Conservation (phyloP, 2,113 vertebrate species). For the Alectura lathami region DNA sequence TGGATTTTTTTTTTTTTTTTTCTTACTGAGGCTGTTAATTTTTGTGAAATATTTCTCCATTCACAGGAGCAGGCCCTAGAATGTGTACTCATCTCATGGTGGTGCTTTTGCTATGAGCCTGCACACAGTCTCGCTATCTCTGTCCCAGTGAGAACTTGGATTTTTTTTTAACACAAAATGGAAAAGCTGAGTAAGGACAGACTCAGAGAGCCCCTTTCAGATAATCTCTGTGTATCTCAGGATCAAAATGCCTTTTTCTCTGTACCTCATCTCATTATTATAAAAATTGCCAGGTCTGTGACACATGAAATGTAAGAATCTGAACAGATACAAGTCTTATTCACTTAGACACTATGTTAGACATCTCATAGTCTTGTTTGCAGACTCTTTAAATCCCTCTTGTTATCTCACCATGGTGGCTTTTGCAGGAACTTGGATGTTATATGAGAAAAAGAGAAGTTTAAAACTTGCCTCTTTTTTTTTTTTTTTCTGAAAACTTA, state of each 20-base stretch:
- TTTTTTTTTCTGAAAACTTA: neutral
- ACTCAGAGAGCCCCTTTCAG: neutral
- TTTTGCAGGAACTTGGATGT: neutral
- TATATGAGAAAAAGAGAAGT: conserved; percentile 38
- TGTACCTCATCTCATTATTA: neutral
- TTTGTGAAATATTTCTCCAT: neutral
- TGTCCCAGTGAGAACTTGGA: neutral
- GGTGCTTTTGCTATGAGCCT: neutral
- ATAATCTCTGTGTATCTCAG: neutral
- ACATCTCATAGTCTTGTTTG: neutral
- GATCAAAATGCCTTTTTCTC: neutral
- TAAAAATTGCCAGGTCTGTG: neutral
- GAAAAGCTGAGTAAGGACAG: neutral
- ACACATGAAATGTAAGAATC: neutral
- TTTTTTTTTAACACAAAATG: neutral
- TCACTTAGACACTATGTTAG: neutral
- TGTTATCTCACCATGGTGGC: neutral
- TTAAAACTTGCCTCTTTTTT: neutral
- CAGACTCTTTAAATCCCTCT: neutral
- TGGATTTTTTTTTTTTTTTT: neutral
- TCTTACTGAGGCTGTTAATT: neutral
- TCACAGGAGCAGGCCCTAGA: neutral
- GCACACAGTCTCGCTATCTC: rapidly evolving
- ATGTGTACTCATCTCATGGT: neutral
- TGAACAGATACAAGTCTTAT: neutral